Percentiles rank a stretch among this genome's conserved stretches.
These are phyloP conservation scores for Tachysurus vachellii DNA, from an alignment of 2,113 vertebrate species.

Conservation along the genomic window DNA sequence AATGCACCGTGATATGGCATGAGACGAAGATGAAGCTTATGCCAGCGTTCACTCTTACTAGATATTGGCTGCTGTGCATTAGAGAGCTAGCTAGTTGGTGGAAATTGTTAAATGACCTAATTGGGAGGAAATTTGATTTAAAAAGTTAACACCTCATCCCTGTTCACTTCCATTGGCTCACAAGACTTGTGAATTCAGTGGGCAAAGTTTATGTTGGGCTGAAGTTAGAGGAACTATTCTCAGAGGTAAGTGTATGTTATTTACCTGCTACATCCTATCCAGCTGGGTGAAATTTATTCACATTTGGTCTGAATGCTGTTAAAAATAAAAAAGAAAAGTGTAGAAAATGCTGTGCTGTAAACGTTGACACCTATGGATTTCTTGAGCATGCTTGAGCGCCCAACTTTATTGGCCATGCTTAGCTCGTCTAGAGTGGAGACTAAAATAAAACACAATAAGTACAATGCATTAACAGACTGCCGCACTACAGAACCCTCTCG, in stretches of 20 bases:
- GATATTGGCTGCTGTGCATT: not conserved
- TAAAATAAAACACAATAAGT: slow-evolving; percentile 12
- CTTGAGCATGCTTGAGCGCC: not conserved
- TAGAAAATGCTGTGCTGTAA: not conserved
- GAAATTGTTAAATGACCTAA: not conserved
- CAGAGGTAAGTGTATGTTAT: not conserved
- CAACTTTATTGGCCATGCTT: not conserved
- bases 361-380: not conserved
- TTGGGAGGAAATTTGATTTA: not conserved
- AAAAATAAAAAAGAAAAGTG: not conserved
- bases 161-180: not conserved
- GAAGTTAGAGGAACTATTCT: not conserved
- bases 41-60: not conserved
- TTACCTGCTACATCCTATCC: not conserved
- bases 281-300: not conserved
- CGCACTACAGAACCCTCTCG: not conserved
- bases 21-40: not conserved
- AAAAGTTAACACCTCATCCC: not conserved
- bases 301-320: not conserved
- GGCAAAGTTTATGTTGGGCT: not conserved
- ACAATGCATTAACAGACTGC: slow-evolving; percentile 22
- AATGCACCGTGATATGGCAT: not conserved
- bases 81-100: not conserved
- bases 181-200: not conserved
- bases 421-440: not conserved